Evolutionary conservation across 2,888 invertebrate species (phyloP).

Genomic region (Amphipoea lucens): DNA sequence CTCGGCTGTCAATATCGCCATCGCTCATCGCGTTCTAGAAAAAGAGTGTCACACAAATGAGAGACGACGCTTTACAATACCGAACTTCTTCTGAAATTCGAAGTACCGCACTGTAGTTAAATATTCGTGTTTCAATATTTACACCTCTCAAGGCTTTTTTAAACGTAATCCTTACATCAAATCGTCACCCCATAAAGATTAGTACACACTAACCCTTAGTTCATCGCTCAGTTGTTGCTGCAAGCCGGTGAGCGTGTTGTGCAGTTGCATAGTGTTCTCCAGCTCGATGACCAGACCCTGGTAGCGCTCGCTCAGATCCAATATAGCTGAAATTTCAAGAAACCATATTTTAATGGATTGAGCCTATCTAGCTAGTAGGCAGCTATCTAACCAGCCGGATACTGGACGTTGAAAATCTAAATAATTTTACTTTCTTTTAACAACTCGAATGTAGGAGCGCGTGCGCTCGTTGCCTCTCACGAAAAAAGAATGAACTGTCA

Average conservation of each 20-base stretch:
- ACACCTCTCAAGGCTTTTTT: background rate
- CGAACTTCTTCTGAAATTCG: background rate
- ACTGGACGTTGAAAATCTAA: too few species aligned
- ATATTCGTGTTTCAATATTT: too few species aligned
- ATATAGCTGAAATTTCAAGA: slow-evolving; percentile 72
- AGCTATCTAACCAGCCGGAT: background rate
- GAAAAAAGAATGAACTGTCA: too few species aligned
- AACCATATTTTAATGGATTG: background rate
- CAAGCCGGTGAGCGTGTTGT: slow-evolving; percentile 68
- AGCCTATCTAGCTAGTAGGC: background rate
- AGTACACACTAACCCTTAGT: slow-evolving; percentile 71
- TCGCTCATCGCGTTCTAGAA: background rate
- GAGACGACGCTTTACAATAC: background rate
- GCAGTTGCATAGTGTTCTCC: slow-evolving; percentile 72
- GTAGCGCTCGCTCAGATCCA: slow-evolving; percentile 80
- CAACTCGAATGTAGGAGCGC: too few species aligned
- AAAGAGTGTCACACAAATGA: background rate
- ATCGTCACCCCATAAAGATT: background rate
- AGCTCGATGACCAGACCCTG: slow-evolving; percentile 73
- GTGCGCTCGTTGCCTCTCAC: too few species aligned
- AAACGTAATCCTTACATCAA: background rate
- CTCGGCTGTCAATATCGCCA: background rate
- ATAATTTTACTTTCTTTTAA: too few species aligned
- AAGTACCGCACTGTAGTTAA: background rate
- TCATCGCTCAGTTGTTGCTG: slow-evolving; percentile 77